Evolutionary conservation across 2,888 invertebrate genomes (phyloP).

Genomic region (Eurois occulta): DNA sequence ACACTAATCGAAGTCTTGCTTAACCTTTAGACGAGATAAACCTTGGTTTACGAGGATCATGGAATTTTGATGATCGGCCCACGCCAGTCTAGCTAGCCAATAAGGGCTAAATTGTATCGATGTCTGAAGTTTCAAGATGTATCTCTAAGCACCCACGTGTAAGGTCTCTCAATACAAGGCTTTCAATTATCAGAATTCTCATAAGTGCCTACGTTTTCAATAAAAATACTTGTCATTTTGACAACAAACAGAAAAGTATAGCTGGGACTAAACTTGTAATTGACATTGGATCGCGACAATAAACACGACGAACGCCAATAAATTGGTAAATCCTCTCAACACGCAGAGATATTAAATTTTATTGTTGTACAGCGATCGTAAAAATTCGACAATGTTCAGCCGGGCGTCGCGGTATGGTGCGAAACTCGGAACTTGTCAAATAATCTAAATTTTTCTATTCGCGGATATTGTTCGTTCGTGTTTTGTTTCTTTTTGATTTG

Average conservation of each 20-base stretch:
- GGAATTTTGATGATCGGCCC: constrained; percentile 39
- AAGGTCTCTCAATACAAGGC: neutral
- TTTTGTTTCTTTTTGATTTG: constrained; percentile 42
- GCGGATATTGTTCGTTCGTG: constrained; percentile 34
- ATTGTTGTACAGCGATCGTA: constrained; percentile 74
- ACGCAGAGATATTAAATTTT: constrained; percentile 75
- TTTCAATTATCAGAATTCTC: neutral
- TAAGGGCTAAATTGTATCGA: constrained; percentile 6
- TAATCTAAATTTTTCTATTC: constrained; percentile 56
- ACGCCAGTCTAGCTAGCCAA: constrained; percentile 13
- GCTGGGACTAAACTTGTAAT: constrained; percentile 57
- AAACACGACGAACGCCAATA: constrained; percentile 73
- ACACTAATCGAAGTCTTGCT: constrained; percentile 46
- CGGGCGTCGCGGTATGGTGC: constrained; percentile 52
- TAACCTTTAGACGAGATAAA: constrained; percentile 31
- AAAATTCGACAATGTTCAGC: constrained; percentile 71
- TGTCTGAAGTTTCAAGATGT: constrained; percentile 29
- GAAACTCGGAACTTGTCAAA: constrained; percentile 51
- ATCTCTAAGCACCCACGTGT: constrained; percentile 18
- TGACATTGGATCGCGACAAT: constrained; percentile 67
- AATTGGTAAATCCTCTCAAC: constrained; percentile 73
- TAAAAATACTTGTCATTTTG: constrained; percentile 29
- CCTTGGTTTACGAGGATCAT: constrained; percentile 41
- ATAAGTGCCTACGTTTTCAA: constrained; percentile 26
- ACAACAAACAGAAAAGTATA: constrained; percentile 16